Evolutionary conservation across 2,888 invertebrate genomes (phyloP).

Genomic region (Hypsopygia costalis): DNA sequence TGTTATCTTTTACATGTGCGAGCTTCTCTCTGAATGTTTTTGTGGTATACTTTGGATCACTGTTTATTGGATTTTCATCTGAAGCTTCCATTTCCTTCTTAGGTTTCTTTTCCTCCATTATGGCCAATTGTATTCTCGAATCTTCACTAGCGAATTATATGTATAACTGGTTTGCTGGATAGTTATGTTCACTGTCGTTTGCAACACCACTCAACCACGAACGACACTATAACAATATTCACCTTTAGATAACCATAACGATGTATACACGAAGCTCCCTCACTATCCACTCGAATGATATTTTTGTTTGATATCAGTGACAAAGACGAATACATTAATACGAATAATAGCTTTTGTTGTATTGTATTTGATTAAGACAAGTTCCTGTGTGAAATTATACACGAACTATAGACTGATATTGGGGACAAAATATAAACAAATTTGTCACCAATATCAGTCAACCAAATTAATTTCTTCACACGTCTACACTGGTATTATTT

Average conservation of each 20-base stretch:
- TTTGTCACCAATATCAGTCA: too few relatives aligned
- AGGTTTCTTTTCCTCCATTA: constrained; percentile 54
- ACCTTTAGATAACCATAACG: constrained; percentile 50
- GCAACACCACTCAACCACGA: constrained; percentile 29
- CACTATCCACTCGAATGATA: constrained; percentile 60
- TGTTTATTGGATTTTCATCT: constrained; percentile 62
- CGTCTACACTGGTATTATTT: too few relatives aligned
- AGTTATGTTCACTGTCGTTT: constrained; percentile 28
- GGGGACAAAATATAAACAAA: too few relatives aligned
- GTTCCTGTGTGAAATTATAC: too few relatives aligned
- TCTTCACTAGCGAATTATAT: constrained; percentile 9
- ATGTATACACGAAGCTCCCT: constrained; percentile 42
- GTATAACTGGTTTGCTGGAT: too few relatives aligned
- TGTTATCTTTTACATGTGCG: constrained; percentile 67
- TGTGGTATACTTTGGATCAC: constrained; percentile 38
- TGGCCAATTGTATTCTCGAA: constrained; percentile 18
- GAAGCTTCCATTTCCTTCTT: constrained; percentile 33
- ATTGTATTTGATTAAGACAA: constrained; percentile 1
- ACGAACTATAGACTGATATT: too few relatives aligned
- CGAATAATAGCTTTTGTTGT: too few relatives aligned
- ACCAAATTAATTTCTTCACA: too few relatives aligned
- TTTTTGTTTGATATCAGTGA: constrained; percentile 70
- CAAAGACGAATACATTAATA: too few relatives aligned
- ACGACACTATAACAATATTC: constrained; percentile 43
- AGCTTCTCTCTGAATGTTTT: constrained; percentile 55